Evolutionary conservation across 2,888 invertebrate genomes (phyloP).

Genomic region (Stratiomys singularior): DNA sequence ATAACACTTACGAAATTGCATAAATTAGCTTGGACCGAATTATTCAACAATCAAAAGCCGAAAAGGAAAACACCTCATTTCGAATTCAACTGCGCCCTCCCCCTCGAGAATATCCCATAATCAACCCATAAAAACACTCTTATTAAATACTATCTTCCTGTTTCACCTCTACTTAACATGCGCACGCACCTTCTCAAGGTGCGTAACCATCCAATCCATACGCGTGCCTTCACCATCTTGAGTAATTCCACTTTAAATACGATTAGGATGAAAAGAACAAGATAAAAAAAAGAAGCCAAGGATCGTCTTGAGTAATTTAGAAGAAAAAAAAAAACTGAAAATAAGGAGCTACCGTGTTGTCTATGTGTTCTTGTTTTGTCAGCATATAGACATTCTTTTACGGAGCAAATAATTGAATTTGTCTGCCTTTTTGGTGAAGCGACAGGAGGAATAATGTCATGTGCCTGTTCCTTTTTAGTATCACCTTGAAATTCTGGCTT

Average conservation of each 20-base stretch:
- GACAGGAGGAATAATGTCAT: conserved; percentile 37
- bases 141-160: too few relatives aligned
- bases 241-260: too few relatives aligned
- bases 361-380: neutral
- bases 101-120: too few relatives aligned
- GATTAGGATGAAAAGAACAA: too few relatives aligned
- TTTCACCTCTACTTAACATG: neutral
- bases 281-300: neutral
- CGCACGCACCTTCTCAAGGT: neutral
- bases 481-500: conserved; percentile 36
- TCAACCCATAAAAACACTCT: too few relatives aligned
- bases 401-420: conserved; percentile 45
- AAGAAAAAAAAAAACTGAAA: conserved; percentile 15
- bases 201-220: neutral
- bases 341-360: conserved; percentile 21
- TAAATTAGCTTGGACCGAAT: too few relatives aligned
- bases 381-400: conserved; percentile 9
- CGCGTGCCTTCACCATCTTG: neutral
- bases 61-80: too few relatives aligned
- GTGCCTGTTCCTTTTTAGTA: conserved; percentile 33
- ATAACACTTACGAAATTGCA: too few relatives aligned
- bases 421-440: conserved; percentile 12
- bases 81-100: too few relatives aligned
- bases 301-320: neutral
- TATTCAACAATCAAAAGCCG: too few relatives aligned